These are phyloP conservation scores for Lottia scabra DNA, from an alignment of 2,888 invertebrate species.

Conservation along the genomic window DNA sequence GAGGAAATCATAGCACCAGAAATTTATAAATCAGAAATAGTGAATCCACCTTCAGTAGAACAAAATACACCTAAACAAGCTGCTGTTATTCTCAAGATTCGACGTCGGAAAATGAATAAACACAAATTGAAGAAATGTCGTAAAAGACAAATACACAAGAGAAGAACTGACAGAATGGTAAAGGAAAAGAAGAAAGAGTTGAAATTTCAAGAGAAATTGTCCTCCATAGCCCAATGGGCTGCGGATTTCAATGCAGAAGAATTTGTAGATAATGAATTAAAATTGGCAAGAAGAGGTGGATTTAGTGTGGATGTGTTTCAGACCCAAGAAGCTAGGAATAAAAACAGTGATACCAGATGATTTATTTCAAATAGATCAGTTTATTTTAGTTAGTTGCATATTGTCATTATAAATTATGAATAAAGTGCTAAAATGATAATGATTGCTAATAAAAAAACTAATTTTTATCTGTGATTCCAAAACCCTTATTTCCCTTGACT, in stretches of 20 bases:
- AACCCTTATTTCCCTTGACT: too few species aligned
- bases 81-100: slow-evolving; percentile 28
- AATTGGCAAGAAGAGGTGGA: slow-evolving; percentile 35
- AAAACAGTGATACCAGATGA: too few species aligned
- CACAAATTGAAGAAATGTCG: slow-evolving; percentile 37
- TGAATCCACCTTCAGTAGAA: not conserved
- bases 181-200: slow-evolving; percentile 29
- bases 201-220: slow-evolving; percentile 22
- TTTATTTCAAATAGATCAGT: too few species aligned
- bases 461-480: too few species aligned
- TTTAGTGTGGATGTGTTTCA: slow-evolving; percentile 33
- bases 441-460: too few species aligned
- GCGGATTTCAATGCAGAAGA: slow-evolving; percentile 32
- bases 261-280: slow-evolving; percentile 31
- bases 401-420: too few species aligned
- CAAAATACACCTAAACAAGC: slow-evolving; percentile 21
- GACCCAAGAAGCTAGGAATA: too few species aligned
- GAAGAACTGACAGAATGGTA: slow-evolving; percentile 23
- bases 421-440: too few species aligned
- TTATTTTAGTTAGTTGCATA: too few species aligned
- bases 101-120: slow-evolving; percentile 41
- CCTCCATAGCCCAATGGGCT: slow-evolving; percentile 21
- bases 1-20: not conserved
- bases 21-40: not conserved
- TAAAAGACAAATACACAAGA: slow-evolving; percentile 28